Conservation (phyloP, 2,797 vertebrate genomes). For the Ptychadena robeensis region DNA sequence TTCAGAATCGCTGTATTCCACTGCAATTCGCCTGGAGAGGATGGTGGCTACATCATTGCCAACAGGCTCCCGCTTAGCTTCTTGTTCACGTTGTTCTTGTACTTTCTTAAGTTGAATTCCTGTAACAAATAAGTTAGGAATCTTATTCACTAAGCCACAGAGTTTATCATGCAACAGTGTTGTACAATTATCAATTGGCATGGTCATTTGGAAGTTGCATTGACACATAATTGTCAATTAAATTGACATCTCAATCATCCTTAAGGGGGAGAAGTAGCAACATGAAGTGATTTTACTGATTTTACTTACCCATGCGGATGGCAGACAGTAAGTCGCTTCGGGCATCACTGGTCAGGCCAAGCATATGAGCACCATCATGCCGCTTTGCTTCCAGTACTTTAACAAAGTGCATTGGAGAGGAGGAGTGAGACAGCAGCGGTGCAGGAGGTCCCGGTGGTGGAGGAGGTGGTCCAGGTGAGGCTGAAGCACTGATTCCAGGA, state of each 20-base stretch:
- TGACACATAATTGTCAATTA: too few relatives aligned
- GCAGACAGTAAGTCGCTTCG: slow-evolving; percentile 95
- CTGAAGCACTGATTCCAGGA: slow-evolving; percentile 80
- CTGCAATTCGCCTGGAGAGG: slow-evolving; percentile 91
- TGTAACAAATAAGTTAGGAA: slow-evolving; percentile 63
- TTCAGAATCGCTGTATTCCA: slow-evolving; percentile 96
- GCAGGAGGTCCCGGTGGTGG: slow-evolving; percentile 81
- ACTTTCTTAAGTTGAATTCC: slow-evolving; percentile 98
- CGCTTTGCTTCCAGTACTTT: slow-evolving; percentile 72
- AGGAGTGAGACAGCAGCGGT: slow-evolving; percentile 78
- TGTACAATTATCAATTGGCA: too few relatives aligned
- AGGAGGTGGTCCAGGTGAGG: slow-evolving; percentile 88
- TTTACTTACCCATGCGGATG: slow-evolving; percentile 91
- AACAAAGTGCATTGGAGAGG: slow-evolving; percentile 77
- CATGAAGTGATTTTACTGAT: too few relatives aligned
- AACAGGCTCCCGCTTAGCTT: slow-evolving; percentile 91
- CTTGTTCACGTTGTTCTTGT: slow-evolving; percentile 96
- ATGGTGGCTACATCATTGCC: slow-evolving; percentile 97
- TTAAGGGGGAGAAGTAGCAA: too few relatives aligned
- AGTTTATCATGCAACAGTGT: too few relatives aligned
- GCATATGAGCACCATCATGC: slow-evolving; percentile 70
- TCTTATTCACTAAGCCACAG: not conserved
- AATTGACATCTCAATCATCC: too few relatives aligned
- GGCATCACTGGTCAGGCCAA: slow-evolving; percentile 78
- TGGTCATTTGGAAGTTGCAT: too few relatives aligned